Evolutionary conservation across 2,888 invertebrate species (phyloP), one percentile per base, ranked within the genome.

Genomic region (Exocentrus adspersus): DNA sequence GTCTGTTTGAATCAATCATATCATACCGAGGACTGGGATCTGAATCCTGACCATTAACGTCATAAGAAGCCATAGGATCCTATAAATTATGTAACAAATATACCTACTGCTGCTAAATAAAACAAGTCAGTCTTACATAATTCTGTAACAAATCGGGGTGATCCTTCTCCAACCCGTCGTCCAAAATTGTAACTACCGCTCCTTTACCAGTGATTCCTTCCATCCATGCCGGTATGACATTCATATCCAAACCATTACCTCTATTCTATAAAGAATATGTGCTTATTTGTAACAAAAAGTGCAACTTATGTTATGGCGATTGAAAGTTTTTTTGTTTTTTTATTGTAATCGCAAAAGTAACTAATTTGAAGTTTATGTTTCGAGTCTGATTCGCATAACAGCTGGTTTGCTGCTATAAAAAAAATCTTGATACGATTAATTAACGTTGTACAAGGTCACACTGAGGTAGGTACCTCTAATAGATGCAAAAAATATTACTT

Each of bases 11-110:
- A 85, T 98, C 97, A 58, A 95, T 91, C 87, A 95, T 90, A 82
- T 98, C 98, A 82, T 99, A 99, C 69, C 98, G 89, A 0, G 98
- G 98, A 89, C 95, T 96, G 0, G 98, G 98, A 83, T 99, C 97
- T 1, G 92, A 89, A 82, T 99, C 98, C 80, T 96, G 93, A 68
- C 92, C 93, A 81, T 99, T 98, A 43, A 98, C 97, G 84, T 98
- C 98, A 82, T 95, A 98, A 32, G 97, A 97, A 37, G 98, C 98
- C 83, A 92, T 87, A 0, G 94, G 93, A 83, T 98, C 97, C 95
- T 98, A 83, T 72, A 68, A 73, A 71, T 66, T 58, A 61, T 37
- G 4, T 7, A 30, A 7, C 3, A 37, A n/a, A 12, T 37, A 12
- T 37, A 37, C 14, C 5, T 37, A 37, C 4, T 12, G n/a, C 5